Percentiles rank a stretch among this genome's conserved stretches.
These are phyloP conservation scores for Bombus huntii DNA, from an alignment of 1,140 invertebrate species.

Conservation along the genomic window DNA sequence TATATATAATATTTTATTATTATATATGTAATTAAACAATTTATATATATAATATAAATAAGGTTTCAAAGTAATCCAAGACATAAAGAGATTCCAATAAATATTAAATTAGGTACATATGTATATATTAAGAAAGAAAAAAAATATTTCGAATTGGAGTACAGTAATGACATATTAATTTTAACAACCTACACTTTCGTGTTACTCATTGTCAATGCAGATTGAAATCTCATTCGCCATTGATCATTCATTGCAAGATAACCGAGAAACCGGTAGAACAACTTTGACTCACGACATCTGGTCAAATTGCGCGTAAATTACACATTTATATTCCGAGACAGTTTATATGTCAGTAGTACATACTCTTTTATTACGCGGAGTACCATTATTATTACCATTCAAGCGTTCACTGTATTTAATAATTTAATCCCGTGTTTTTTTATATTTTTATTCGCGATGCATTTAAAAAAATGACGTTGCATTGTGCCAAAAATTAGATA, in stretches of 20 bases:
- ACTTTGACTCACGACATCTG: slow-evolving; percentile 3
- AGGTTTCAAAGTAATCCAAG: neutral
- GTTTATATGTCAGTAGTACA: neutral
- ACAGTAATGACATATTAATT: neutral
- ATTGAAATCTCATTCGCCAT: neutral
- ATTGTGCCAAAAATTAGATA: neutral
- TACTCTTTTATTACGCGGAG: too few species aligned
- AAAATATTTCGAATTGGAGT: too few species aligned
- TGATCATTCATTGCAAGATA: neutral
- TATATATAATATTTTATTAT: too few species aligned
- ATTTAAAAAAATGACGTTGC: neutral
- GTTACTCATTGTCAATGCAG: neutral
- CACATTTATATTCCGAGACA: neutral
- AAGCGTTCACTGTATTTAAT: neutral
- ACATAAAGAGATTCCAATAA: neutral
- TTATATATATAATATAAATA: neutral
- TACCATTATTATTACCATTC: too few species aligned
- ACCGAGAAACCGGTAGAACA: neutral
- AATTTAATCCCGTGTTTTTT: neutral
- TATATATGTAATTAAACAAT: too few species aligned
- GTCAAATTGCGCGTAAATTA: slow-evolving; percentile 2
- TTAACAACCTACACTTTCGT: too few species aligned
- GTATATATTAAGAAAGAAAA: neutral
- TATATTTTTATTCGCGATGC: neutral
- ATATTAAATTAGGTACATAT: neutral